phyloP scores from a whole-genome alignment of 2,888 invertebrate genomes.

The Gymnocheta viridis region DNA sequence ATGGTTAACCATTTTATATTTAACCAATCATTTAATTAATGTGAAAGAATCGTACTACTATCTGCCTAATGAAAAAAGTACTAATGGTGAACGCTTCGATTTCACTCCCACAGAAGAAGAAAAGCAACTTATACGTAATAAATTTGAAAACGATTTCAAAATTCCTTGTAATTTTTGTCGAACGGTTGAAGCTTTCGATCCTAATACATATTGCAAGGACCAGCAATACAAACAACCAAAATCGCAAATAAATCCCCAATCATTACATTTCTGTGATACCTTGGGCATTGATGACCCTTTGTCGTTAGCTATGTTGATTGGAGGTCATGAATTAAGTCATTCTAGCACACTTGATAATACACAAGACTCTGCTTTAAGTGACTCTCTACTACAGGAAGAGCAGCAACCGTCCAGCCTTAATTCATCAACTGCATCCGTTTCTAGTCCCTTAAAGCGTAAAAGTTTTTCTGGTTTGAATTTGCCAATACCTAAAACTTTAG shows the following conservation, averaged over 20 bases:
- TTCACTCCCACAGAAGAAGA: conserved; percentile 88
- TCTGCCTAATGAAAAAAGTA: conserved; percentile 87
- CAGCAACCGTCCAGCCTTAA: conserved; percentile 70
- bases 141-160: conserved; percentile 86
- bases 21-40: conserved; percentile 93
- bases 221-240: conserved; percentile 81
- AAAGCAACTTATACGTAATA: conserved; percentile 84
- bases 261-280: conserved; percentile 85
- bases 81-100: conserved; percentile 83
- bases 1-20: conserved; percentile 94
- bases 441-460: conserved; percentile 76
- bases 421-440: conserved; percentile 64
- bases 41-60: conserved; percentile 87
- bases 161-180: conserved; percentile 91
- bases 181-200: conserved; percentile 86
- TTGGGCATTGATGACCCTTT: conserved; percentile 92
- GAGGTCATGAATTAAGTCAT: conserved; percentile 81
- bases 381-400: conserved; percentile 63
- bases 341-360: conserved; percentile 74
- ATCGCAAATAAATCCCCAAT: conserved; percentile 87
- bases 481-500: conserved; percentile 73
- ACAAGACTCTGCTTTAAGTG: conserved; percentile 63
- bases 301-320: conserved; percentile 84
- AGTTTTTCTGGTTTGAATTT: conserved; percentile 73
- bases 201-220: conserved; percentile 80